Evolutionary conservation across 2,113 vertebrate species (phyloP).

Genomic region (Tinamus guttatus): DNA sequence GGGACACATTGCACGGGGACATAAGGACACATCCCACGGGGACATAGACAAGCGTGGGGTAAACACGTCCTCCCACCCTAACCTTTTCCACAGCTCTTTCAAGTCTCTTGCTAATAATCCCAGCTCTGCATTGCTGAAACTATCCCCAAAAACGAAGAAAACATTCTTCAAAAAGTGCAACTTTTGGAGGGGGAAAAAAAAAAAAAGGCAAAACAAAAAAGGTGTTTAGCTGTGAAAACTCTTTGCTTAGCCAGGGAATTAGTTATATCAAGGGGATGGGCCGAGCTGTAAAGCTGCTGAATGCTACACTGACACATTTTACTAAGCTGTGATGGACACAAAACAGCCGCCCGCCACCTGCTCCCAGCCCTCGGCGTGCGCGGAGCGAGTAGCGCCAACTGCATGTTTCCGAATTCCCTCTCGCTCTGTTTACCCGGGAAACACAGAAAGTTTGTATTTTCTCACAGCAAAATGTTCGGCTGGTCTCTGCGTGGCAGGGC

Average conservation of each 20-base stretch:
- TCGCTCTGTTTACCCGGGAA: accelerated
- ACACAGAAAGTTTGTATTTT: accelerated
- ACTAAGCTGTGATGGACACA: conserved; percentile 39
- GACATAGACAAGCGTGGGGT: accelerated
- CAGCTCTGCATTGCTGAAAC: background rate
- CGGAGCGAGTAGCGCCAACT: accelerated
- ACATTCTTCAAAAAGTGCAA: background rate
- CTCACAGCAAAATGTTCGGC: background rate
- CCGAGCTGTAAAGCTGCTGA: conserved; percentile 60
- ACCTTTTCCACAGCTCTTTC: background rate
- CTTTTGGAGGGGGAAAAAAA: background rate
- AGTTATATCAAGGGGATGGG: conserved; percentile 56
- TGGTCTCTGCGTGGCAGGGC: accelerated
- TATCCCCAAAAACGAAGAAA: accelerated
- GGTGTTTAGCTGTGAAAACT: conserved; percentile 60
- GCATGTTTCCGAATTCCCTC: background rate
- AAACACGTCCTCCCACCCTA: background rate
- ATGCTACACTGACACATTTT: conserved; percentile 34
- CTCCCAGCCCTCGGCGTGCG: background rate
- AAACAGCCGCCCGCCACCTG: conserved; percentile 50
- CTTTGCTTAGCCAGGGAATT: conserved; percentile 48
- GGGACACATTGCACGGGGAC: background rate
- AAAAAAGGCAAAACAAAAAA: conserved; percentile 4
- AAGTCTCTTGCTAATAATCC: accelerated
- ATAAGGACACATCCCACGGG: no score